phyloP scores from a whole-genome alignment of 1,140 invertebrate species.

The Aphelenchoides avenae region DNA sequence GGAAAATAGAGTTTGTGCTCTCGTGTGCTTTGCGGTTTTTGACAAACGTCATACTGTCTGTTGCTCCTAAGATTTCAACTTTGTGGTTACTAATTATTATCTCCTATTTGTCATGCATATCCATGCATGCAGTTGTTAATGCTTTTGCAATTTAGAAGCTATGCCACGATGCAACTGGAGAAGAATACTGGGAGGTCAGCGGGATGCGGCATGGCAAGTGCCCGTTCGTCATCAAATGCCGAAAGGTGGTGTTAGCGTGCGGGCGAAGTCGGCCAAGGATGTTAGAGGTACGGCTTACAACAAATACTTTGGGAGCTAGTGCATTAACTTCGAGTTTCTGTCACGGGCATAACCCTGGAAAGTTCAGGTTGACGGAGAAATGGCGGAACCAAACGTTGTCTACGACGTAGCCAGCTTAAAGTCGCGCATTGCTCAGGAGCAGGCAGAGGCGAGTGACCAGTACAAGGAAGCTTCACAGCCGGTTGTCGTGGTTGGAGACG shows the following conservation, averaged over 20 bases:
- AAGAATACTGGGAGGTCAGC: constrained; percentile 33
- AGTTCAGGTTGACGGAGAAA: constrained; percentile 35
- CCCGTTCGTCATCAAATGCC: constrained; percentile 28
- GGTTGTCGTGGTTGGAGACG: constrained; percentile 52
- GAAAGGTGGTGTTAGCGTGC: constrained; percentile 39
- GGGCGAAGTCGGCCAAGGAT: constrained; percentile 29
- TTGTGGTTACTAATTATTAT: constrained; percentile 16
- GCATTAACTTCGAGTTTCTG: background rate
- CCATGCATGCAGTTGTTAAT: constrained; percentile 5
- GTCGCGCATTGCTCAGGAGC: constrained; percentile 1
- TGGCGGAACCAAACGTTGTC: constrained; percentile 28
- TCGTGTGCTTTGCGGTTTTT: no score
- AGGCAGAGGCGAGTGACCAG: constrained; percentile 2
- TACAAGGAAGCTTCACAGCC: no score
- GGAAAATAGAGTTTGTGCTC: no score
- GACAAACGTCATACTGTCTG: constrained; percentile 2
- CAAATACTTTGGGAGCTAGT: constrained; percentile 1
- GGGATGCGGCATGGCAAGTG: constrained; percentile 22
- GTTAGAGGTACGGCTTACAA: constrained; percentile 33
- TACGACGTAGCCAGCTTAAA: constrained; percentile 38
- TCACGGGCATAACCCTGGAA: background rate
- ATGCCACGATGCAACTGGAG: constrained; percentile 14
- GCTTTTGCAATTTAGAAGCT: constrained; percentile 33
- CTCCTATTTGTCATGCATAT: no score
- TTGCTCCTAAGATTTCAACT: background rate